Evolutionary conservation across 2,888 invertebrate species (phyloP).

Genomic region (Parascotia fuliginaria): DNA sequence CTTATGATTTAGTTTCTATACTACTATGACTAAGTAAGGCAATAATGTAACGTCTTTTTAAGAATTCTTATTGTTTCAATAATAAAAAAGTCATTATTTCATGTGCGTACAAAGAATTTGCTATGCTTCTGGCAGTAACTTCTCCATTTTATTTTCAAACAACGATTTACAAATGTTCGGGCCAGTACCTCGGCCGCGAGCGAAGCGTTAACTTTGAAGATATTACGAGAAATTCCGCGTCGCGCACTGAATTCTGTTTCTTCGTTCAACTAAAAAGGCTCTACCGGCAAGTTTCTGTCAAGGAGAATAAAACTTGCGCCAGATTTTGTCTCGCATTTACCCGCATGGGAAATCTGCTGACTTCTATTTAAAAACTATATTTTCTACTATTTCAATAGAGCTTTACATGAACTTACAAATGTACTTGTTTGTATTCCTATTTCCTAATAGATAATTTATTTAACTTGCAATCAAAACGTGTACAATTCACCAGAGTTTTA

Average conservation of each 20-base stretch:
- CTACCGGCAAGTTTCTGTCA: slow-evolving; percentile 44
- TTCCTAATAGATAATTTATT: too few relatives aligned
- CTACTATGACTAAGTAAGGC: too few relatives aligned
- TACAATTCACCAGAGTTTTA: too few relatives aligned
- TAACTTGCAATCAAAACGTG: too few relatives aligned
- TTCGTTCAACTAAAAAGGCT: slow-evolving; percentile 44
- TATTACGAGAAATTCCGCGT: slow-evolving; percentile 40
- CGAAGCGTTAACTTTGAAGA: slow-evolving; percentile 39
- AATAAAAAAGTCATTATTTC: too few relatives aligned
- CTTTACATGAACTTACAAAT: slow-evolving; percentile 12
- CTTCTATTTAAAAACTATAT: slow-evolving; percentile 43
- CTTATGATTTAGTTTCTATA: too few relatives aligned
- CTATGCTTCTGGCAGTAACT: neutral
- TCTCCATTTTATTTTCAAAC: slow-evolving; percentile 5
- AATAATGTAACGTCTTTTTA: too few relatives aligned
- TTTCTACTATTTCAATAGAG: slow-evolving; percentile 35
- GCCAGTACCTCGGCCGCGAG: slow-evolving; percentile 16
- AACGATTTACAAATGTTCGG: slow-evolving; percentile 13
- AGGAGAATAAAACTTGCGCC: slow-evolving; percentile 45
- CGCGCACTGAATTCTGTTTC: slow-evolving; percentile 42
- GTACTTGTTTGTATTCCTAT: too few relatives aligned
- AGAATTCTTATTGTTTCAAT: too few relatives aligned
- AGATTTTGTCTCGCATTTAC: slow-evolving; percentile 44
- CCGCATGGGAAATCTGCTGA: slow-evolving; percentile 49
- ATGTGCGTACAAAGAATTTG: too few relatives aligned